These are phyloP conservation scores for Dasysyrphus albostriatus DNA, from an alignment of 2,888 invertebrate genomes.

Conservation along the genomic window DNA sequence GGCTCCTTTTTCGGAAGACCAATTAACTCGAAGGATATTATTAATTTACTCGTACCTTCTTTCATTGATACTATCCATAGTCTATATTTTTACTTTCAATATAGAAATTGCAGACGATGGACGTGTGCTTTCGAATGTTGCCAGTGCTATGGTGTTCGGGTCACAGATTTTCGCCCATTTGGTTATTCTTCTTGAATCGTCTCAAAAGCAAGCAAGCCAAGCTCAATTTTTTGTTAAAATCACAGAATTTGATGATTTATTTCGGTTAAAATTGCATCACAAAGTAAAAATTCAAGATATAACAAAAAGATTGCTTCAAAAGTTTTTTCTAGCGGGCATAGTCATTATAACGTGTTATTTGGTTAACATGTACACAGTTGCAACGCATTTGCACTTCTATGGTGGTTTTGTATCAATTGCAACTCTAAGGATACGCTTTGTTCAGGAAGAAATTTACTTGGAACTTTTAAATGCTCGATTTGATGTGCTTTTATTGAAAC, in stretches of 20 bases:
- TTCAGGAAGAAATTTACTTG: conserved; percentile 32
- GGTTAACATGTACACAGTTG: conserved; percentile 8
- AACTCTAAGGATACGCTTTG: conserved; percentile 21
- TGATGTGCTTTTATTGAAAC: not conserved
- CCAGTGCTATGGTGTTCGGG: conserved; percentile 6
- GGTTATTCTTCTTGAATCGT: conserved; percentile 21
- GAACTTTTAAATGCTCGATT: conserved; percentile 33
- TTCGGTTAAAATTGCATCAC: conserved; percentile 3
- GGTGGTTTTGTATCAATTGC: conserved; percentile 4
- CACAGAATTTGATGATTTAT: conserved; percentile 18
- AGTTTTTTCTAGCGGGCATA: not conserved
- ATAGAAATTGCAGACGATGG: not conserved
- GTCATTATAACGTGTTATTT: not conserved
- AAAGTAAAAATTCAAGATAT: not conserved
- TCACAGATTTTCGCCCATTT: conserved; percentile 13
- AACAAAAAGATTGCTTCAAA: conserved; percentile 1
- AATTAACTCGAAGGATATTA: not conserved
- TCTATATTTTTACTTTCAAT: not conserved
- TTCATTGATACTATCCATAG: not conserved
- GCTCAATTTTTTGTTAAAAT: not conserved
- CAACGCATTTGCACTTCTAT: not conserved
- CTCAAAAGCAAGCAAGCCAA: not conserved
- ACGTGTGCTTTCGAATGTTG: not conserved
- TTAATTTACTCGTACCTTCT: not conserved
- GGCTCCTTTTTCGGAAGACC: conserved; percentile 17